Percentiles rank a stretch among this genome's conserved stretches.
Evolutionary conservation across 2,797 vertebrate genomes (phyloP).

Genomic region (Discoglossus pictus): DNA sequence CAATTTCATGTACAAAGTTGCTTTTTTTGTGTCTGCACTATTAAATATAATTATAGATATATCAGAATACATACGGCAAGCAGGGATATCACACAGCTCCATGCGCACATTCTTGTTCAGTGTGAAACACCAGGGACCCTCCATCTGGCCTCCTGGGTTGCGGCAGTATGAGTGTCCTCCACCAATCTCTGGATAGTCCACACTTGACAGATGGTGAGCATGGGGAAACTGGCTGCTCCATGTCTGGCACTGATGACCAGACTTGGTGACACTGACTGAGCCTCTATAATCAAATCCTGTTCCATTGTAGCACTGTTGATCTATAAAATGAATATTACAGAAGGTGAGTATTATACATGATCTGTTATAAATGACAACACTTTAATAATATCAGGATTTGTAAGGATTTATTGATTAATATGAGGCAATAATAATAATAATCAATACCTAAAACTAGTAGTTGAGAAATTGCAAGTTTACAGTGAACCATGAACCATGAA

Average conservation of each 20-base stretch:
- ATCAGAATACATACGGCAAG: slow-evolving; percentile 87
- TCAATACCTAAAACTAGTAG: too few relatives aligned
- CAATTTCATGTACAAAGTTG: too few relatives aligned
- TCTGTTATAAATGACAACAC: too few relatives aligned
- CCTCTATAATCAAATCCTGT: slow-evolving; percentile 90
- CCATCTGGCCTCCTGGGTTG: slow-evolving; percentile 92
- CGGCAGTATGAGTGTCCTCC: slow-evolving; percentile 92
- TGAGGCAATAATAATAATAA: too few relatives aligned
- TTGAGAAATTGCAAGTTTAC: too few relatives aligned
- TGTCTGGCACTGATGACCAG: slow-evolving; percentile 86
- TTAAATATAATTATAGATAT: slow-evolving; percentile 56
- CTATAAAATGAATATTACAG: slow-evolving; percentile 68
- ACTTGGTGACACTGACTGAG: slow-evolving; percentile 80
- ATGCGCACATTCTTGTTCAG: slow-evolving; percentile 84
- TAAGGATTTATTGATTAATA: not conserved
- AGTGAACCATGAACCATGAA: too few relatives aligned
- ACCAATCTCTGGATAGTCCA: slow-evolving; percentile 84
- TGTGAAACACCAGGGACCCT: slow-evolving; percentile 97
- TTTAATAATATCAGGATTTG: not conserved
- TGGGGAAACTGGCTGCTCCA: slow-evolving; percentile 91
- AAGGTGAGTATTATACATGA: not conserved
- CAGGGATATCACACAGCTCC: slow-evolving; percentile 89
- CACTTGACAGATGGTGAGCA: slow-evolving; percentile 77
- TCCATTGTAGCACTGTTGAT: slow-evolving; percentile 91
- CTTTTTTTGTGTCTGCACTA: too few relatives aligned